Evolutionary conservation across 2,888 invertebrate species (phyloP).

Genomic region (Philereme transversata): DNA sequence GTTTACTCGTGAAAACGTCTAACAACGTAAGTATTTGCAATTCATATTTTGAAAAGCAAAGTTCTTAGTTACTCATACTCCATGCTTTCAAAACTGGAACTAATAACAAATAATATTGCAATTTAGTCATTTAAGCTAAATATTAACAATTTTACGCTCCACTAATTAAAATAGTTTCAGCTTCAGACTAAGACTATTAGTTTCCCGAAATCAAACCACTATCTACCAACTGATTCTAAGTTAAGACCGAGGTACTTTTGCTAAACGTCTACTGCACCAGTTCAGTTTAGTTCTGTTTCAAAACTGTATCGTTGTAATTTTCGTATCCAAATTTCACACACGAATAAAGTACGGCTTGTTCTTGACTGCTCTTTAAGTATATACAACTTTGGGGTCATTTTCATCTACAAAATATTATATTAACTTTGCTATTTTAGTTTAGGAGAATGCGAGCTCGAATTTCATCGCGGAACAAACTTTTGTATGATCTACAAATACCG

Average conservation of each 20-base stretch:
- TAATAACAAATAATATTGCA: too few species aligned
- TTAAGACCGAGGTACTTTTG: slow-evolving; percentile 46
- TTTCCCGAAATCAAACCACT: slow-evolving; percentile 46
- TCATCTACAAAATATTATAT: too few species aligned
- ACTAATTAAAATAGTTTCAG: slow-evolving; percentile 37
- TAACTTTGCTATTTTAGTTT: slow-evolving; percentile 4
- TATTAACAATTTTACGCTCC: slow-evolving; percentile 9
- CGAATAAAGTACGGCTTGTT: slow-evolving; percentile 6
- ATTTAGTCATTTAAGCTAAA: background rate
- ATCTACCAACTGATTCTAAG: slow-evolving; percentile 49
- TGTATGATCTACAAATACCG: too few species aligned
- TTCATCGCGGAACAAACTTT: too few species aligned
- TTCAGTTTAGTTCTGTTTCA: slow-evolving; percentile 41
- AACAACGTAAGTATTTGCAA: too few species aligned
- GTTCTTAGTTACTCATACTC: too few species aligned
- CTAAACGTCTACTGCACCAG: slow-evolving; percentile 49
- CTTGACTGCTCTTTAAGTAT: too few species aligned
- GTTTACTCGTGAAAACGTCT: too few species aligned
- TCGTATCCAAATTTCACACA: slow-evolving; percentile 21
- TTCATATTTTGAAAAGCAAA: too few species aligned
- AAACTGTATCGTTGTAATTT: slow-evolving; percentile 23
- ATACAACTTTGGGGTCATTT: too few species aligned
- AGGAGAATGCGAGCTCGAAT: too few species aligned
- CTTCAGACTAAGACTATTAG: slow-evolving; percentile 34
- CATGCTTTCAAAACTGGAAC: too few species aligned